Evolutionary conservation across 2,113 vertebrate genomes (phyloP), one percentile per base, ranked within the genome.

Genomic region (Melanocharis versteri): DNA sequence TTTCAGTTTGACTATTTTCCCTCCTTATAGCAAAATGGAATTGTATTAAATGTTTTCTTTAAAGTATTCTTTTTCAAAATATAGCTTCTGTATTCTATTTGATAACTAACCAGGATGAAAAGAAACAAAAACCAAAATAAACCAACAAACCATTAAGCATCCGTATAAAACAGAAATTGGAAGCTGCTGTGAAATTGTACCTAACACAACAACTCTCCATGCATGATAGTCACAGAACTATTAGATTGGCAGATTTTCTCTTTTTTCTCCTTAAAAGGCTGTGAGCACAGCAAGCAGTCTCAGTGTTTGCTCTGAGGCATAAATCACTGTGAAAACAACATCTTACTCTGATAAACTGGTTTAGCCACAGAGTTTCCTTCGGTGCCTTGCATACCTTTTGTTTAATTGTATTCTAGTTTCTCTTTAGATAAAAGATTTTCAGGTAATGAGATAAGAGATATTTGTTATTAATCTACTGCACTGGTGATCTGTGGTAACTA

Each of bases 281-380:
- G 50, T 51, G 70, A 89, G 82, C 87, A 81, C 85, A 94, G 85
- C 56, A 83, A 88, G 47, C 35, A 71, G 39, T 35, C 27, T 81
- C 58, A 65, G 42, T 58, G 44, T 81, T 94, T 91, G 23, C 53
- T 92, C 56, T 50, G 50, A 83, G 73, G 27, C 44, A 87, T 82
- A 90, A 93, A 95, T 87, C 90, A 90, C 66, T 62, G 33, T 31
- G 30, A 88, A 96, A 95, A 89, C 22, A 90, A 76, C 47, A 69
- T 87, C 75, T 87, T 90, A 76, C 33, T 65, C 83, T 69, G 58
- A 80, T 61, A 93, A 94, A 73, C 58, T 73, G 27, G 8, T 83
- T 86, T 88, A 92, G 33, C 50, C 68, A 62, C 31, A 77, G n/a
- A 92, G n/a, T 17, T 50, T 70, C 50, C 47, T 93, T 61, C 10